Base-by-base conservation (phyloP, 2,888 invertebrate genomes). In the Parasteatoda lunata region DNA sequence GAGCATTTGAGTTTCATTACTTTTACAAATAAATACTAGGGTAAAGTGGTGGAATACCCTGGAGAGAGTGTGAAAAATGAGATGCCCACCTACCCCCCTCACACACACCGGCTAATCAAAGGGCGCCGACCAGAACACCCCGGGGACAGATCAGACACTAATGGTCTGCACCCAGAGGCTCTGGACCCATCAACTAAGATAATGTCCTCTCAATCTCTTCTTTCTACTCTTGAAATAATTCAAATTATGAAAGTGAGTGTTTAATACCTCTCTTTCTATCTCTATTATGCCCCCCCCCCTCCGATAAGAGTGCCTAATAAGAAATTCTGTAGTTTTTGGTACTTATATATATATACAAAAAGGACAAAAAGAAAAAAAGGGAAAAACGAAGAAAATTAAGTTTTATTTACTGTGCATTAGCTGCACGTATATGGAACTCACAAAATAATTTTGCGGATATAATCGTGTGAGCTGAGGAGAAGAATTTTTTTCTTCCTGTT, bases 71-170 rank as follows among this genome's bases (percentile, higher is more conserved):
- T 85, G 85, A 80, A 48, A 77, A 66, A 80, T 80, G 80, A 54
- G 65, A 30, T 30, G 8, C 71, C 51, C 71, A 66, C 80, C 79
- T 2, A 1, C 30, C 30, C 30, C 30, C 30, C 30, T 30, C 30
- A 30, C 30, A 30, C 30, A 30, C 30, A 30, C 51, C 49, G 85
- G 54, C 69, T 85, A 85, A 85, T 85, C 80, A 85, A 85, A 85
- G 76, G 80, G 48, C 49, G 77, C 85, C 85, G 85, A 70, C 80
- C 45, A 48, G 15, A 59, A 59, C n/a, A 45, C 77, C 80, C 80
- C 54, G 30, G 49, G 80, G 80, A 77, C 65, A 72, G 54, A 80
- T 52, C 80, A 80, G 77, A 66, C 71, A 49, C 77, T 85, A 85
- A 85, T 85, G 85, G 64, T 15, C 64, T 64, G 15, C 45, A 71